Conservation (phyloP, 2,113 vertebrate species). For the Rynchops niger region DNA sequence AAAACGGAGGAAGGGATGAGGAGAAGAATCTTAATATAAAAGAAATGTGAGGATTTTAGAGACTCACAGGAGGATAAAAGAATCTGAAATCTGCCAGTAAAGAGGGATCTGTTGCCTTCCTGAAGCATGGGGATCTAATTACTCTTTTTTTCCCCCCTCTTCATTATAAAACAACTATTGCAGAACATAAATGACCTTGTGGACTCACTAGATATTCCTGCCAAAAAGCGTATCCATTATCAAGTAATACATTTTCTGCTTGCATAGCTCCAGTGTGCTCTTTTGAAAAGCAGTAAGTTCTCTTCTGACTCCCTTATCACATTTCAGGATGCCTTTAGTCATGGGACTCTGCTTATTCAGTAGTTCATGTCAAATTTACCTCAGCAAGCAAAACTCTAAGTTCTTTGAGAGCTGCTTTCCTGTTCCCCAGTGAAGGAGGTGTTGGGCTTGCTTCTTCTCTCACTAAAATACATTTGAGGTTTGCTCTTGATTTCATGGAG, state of each 20-base stretch:
- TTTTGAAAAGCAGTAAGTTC: constrained; percentile 51
- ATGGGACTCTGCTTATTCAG: constrained; percentile 44
- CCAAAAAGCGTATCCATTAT: constrained; percentile 58
- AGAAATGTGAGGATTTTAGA: constrained; percentile 40
- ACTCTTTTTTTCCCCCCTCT: background rate
- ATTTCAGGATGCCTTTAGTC: constrained; percentile 65
- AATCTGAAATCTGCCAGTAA: constrained; percentile 55
- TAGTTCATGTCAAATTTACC: constrained; percentile 58
- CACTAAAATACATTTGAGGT: background rate
- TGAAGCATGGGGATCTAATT: constrained; percentile 44
- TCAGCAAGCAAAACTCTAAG: constrained; percentile 17
- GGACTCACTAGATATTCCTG: constrained; percentile 33
- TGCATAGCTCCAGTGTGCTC: constrained; percentile 39
- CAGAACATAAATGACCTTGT: constrained; percentile 58
- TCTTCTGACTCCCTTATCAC: constrained; percentile 54
- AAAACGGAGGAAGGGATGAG: background rate
- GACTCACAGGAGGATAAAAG: constrained; percentile 59
- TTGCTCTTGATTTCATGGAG: constrained; percentile 3
- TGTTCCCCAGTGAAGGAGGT: background rate
- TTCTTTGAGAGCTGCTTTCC: background rate
- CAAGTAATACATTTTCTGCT: constrained; percentile 67
- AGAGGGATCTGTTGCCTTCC: constrained; percentile 57
- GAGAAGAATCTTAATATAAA: background rate
- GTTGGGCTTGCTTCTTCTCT: background rate
- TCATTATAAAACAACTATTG: constrained; percentile 44